Conservation (phyloP, 35 echinoderm and acorn worm species). For the Diadema setosum region DNA sequence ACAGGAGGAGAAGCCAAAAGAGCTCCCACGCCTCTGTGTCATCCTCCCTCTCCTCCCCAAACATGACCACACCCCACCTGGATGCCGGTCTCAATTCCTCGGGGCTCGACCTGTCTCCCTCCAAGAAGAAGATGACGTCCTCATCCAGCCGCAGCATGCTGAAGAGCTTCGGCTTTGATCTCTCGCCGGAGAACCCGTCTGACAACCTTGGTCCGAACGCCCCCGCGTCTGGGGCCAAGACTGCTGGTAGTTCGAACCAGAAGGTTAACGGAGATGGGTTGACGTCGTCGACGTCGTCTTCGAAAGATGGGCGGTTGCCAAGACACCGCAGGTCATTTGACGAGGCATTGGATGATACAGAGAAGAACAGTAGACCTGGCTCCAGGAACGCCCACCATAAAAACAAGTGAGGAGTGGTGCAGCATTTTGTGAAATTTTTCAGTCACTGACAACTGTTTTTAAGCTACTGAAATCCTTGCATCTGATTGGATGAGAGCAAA, state of each 20-base stretch:
- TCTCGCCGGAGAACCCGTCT: neutral
- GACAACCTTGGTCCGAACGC: neutral
- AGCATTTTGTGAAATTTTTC: too few species aligned
- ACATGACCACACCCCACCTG: neutral
- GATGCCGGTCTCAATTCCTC: neutral
- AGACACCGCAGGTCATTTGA: neutral
- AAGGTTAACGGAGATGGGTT: neutral
- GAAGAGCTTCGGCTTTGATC: slow-evolving; percentile 26
- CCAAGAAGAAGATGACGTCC: neutral
- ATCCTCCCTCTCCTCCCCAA: neutral
- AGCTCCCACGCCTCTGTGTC: neutral
- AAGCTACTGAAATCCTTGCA: too few species aligned
- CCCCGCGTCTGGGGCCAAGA: neutral
- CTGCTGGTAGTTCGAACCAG: neutral
- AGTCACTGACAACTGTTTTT: too few species aligned
- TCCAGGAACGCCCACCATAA: neutral
- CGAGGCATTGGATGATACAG: neutral
- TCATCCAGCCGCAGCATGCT: neutral
- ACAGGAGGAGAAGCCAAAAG: neutral
- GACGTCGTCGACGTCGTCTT: neutral
- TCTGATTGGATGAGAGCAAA: too few species aligned
- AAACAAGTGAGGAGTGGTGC: neutral
- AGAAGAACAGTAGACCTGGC: neutral
- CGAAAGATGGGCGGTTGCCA: neutral
- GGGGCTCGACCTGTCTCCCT: neutral